These are phyloP conservation scores for Paradoxurus hermaphroditus DNA, from an alignment of 2,113 vertebrate genomes.

Conservation along the genomic window DNA sequence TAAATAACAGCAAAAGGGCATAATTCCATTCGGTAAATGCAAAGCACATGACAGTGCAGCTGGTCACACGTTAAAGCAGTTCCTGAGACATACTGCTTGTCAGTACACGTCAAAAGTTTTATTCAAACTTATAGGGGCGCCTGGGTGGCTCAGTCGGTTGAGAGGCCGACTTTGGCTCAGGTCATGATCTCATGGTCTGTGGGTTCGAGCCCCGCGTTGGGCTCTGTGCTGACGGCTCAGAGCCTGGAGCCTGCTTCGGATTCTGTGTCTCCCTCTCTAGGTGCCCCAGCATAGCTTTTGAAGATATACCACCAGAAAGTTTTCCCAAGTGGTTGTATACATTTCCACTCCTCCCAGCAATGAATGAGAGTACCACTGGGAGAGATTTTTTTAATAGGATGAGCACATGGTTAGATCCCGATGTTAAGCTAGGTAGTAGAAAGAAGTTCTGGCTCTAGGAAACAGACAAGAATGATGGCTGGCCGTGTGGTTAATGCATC, in stretches of 20 bases:
- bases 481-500: background rate
- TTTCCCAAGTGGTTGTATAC: background rate
- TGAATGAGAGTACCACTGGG: background rate
- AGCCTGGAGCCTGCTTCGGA: too few relatives aligned
- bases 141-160: too few relatives aligned
- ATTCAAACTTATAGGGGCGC: constrained; percentile 4
- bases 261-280: too few relatives aligned
- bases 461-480: background rate
- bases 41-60: background rate
- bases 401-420: background rate
- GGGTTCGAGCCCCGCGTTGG: too few relatives aligned
- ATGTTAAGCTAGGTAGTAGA: background rate
- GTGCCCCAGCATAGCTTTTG: background rate
- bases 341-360: background rate
- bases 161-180: too few relatives aligned
- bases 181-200: too few relatives aligned
- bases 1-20: background rate
- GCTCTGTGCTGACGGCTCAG: too few relatives aligned
- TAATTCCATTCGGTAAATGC: background rate
- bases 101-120: background rate
- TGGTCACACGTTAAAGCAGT: background rate
- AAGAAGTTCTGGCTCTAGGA: background rate
- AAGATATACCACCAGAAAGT: background rate
- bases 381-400: background rate
- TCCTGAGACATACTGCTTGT: background rate